Evolutionary conservation across 2,888 invertebrate genomes (phyloP).

Genomic region (Ornithoptera priamus): DNA sequence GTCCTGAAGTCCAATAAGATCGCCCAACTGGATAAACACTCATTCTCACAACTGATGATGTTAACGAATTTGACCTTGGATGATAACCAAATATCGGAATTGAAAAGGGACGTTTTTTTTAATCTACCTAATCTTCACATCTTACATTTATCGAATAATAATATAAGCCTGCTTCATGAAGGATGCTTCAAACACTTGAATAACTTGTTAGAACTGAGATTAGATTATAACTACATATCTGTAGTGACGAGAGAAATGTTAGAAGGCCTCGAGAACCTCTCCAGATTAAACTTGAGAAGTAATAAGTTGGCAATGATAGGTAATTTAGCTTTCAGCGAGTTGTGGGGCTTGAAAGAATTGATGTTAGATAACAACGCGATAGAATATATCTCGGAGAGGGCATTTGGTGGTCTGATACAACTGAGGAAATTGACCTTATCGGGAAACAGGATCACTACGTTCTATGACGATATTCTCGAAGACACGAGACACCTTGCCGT

Average conservation of each 20-base stretch:
- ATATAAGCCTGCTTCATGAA: slow-evolving; percentile 90
- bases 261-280: slow-evolving; percentile 85
- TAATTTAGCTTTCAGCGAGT: slow-evolving; percentile 88
- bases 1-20: slow-evolving; percentile 86
- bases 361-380: slow-evolving; percentile 85
- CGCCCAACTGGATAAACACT: slow-evolving; percentile 82
- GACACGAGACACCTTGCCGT: slow-evolving; percentile 84
- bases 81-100: slow-evolving; percentile 87
- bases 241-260: slow-evolving; percentile 88
- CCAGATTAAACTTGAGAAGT: slow-evolving; percentile 85
- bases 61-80: slow-evolving; percentile 85
- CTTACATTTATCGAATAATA: slow-evolving; percentile 91
- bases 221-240: slow-evolving; percentile 87
- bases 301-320: slow-evolving; percentile 89
- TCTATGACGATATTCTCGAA: slow-evolving; percentile 86
- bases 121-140: slow-evolving; percentile 85
- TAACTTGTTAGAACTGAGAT: slow-evolving; percentile 87
- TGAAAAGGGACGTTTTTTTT: slow-evolving; percentile 86
- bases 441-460: slow-evolving; percentile 85
- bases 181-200: slow-evolving; percentile 88
- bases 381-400: slow-evolving; percentile 86
- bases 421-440: slow-evolving; percentile 85
- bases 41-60: slow-evolving; percentile 87
- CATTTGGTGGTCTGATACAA: slow-evolving; percentile 86
- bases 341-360: slow-evolving; percentile 85